Conservation (phyloP, 1,140 invertebrate genomes). For the Zaprionus capensis region DNA sequence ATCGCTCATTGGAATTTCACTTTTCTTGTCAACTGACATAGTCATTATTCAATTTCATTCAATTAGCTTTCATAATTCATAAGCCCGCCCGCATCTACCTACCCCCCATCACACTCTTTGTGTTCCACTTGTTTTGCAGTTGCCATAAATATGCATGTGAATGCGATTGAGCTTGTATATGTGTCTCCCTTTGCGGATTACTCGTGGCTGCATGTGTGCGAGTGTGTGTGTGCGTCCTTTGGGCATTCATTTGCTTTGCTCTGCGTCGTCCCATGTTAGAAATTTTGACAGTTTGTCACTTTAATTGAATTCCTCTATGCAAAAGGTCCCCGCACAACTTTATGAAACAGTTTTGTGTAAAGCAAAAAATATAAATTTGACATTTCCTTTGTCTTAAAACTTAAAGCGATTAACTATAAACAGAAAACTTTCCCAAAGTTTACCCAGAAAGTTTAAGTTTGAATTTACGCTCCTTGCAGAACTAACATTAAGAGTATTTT, state of each 20-base stretch:
- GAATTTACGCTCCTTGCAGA: too few species aligned
- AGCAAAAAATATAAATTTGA: neutral
- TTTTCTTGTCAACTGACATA: slow-evolving; percentile 72
- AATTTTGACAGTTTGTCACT: slow-evolving; percentile 77
- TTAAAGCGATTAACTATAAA: neutral
- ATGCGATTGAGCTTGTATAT: slow-evolving; percentile 22
- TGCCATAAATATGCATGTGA: slow-evolving; percentile 67
- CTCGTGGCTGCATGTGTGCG: neutral
- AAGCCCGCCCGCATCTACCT: neutral
- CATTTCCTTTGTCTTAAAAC: neutral
- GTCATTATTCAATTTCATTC: slow-evolving; percentile 81
- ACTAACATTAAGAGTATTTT: too few species aligned
- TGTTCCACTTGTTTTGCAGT: slow-evolving; percentile 14
- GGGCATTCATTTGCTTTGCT: slow-evolving; percentile 46
- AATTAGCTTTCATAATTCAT: slow-evolving; percentile 81
- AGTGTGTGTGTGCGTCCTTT: slow-evolving; percentile 45
- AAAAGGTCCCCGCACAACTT: slow-evolving; percentile 17
- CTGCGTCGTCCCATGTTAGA: slow-evolving; percentile 62
- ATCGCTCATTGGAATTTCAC: slow-evolving; percentile 75
- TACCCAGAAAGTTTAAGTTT: neutral
- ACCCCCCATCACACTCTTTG: neutral
- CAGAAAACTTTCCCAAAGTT: neutral
- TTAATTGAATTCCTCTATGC: slow-evolving; percentile 75
- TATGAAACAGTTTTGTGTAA: slow-evolving; percentile 14
- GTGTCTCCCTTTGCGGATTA: slow-evolving; percentile 12